Conservation (phyloP, 2,888 invertebrate genomes). For the Agonopterix subpropinquella region DNA sequence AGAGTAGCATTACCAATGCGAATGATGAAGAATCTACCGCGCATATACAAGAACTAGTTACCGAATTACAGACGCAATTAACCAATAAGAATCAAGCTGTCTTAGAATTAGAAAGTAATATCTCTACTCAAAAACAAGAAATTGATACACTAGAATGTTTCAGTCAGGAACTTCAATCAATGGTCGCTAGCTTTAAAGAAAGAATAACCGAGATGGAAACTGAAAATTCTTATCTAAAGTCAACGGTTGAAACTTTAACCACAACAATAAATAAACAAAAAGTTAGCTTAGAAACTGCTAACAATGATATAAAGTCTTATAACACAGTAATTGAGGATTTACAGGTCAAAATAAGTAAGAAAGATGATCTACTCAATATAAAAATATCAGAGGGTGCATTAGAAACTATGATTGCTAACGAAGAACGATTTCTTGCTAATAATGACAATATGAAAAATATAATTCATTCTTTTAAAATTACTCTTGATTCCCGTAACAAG, state of each 20-base stretch:
- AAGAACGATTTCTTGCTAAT: slow-evolving; percentile 51
- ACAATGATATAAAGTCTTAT: slow-evolving; percentile 45
- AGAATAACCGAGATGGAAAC: slow-evolving; percentile 34
- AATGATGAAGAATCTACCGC: slow-evolving; percentile 25
- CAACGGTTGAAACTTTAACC: slow-evolving; percentile 43
- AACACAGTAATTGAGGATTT: slow-evolving; percentile 46
- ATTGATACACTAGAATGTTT: slow-evolving; percentile 39
- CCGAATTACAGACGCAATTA: slow-evolving; percentile 36
- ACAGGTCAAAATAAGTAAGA: slow-evolving; percentile 38
- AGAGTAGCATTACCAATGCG: slow-evolving; percentile 30
- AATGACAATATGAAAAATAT: slow-evolving; percentile 61
- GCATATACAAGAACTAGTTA: slow-evolving; percentile 24
- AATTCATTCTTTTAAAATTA: slow-evolving; percentile 43
- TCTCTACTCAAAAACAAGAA: slow-evolving; percentile 37
- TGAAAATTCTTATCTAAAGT: slow-evolving; percentile 43
- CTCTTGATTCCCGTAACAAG: slow-evolving; percentile 36
- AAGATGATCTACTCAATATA: slow-evolving; percentile 26
- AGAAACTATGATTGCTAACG: slow-evolving; percentile 47
- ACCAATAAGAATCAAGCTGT: slow-evolving; percentile 34
- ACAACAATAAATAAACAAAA: slow-evolving; percentile 44
- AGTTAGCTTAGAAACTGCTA: slow-evolving; percentile 30
- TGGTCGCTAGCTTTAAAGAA: slow-evolving; percentile 32
- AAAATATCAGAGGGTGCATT: slow-evolving; percentile 33
- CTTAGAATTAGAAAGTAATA: slow-evolving; percentile 38
- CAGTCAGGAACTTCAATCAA: slow-evolving; percentile 32